Conservation (phyloP, 2,797 vertebrate species). For the Aplochiton taeniatus region DNA sequence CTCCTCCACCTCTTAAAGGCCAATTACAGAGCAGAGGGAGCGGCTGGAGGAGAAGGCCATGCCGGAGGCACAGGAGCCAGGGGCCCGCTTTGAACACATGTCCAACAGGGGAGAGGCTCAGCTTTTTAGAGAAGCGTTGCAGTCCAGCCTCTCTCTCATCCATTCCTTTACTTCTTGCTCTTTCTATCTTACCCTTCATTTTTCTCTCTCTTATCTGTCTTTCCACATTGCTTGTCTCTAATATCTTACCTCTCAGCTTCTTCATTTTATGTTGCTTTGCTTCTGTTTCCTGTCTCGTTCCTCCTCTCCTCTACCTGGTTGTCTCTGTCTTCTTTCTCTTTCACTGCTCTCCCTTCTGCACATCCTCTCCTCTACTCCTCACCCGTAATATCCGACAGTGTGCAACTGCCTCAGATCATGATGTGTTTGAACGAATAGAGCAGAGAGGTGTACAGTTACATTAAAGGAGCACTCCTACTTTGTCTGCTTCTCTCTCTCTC, state of each 20-base stretch:
- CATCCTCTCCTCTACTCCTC: background rate
- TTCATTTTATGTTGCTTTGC: no score
- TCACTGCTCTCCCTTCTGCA: background rate
- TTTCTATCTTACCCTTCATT: no score
- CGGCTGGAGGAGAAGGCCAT: conserved; percentile 70
- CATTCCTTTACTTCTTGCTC: no score
- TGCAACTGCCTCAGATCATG: conserved; percentile 20
- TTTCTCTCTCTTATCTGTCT: no score
- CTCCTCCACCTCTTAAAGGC: conserved; percentile 64
- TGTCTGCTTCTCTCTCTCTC: conserved; percentile 24
- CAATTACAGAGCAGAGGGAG: conserved; percentile 61
- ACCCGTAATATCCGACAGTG: no score
- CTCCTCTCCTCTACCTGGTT: conserved; percentile 2
- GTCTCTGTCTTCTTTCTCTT: conserved; percentile 4
- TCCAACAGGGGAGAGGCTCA: conserved; percentile 49
- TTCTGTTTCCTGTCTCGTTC: no score
- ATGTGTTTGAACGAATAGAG: background rate
- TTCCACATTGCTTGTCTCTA: no score
- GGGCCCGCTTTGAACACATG: conserved; percentile 61
- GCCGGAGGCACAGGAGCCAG: conserved; percentile 60
- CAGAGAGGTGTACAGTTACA: conserved; percentile 1
- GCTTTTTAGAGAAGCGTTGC: no score
- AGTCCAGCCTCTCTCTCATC: conserved; percentile 21
- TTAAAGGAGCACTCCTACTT: background rate
- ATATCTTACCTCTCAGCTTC: no score